Percentiles rank a stretch among this genome's conserved stretches.
These are phyloP conservation scores for Drosophila differens DNA, from an alignment of 2,888 invertebrate species.

Conservation along the genomic window DNA sequence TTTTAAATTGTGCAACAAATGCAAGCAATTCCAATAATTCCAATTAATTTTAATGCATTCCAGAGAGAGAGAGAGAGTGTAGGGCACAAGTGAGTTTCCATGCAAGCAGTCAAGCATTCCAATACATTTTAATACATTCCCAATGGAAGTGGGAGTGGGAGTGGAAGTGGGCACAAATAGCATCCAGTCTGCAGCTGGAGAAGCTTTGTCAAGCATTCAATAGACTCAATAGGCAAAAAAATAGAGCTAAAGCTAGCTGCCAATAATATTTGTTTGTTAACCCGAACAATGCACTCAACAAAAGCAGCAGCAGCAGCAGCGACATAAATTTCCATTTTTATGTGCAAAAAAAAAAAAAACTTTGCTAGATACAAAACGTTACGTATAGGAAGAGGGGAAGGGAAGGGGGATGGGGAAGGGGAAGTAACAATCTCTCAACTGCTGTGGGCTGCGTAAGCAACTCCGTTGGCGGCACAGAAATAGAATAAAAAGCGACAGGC, in stretches of 20 bases:
- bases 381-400: neutral
- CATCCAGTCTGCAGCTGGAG: constrained; percentile 5
- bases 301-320: constrained; percentile 34
- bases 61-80: neutral
- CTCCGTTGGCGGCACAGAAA: constrained; percentile 75
- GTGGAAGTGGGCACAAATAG: constrained; percentile 9
- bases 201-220: constrained; percentile 51
- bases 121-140: constrained; percentile 13
- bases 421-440: neutral
- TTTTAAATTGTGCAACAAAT: constrained; percentile 5
- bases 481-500: constrained; percentile 76
- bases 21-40: constrained; percentile 9
- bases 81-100: neutral
- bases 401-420: neutral
- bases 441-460: constrained; percentile 7
- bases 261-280: constrained; percentile 37
- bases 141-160: too few species aligned
- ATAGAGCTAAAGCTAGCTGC: constrained; percentile 1
- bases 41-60: constrained; percentile 7
- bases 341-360: constrained; percentile 54
- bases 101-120: constrained; percentile 6
- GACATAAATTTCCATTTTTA: constrained; percentile 79
- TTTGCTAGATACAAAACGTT: constrained; percentile 36
- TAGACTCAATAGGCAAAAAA: constrained; percentile 46
- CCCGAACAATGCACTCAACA: constrained; percentile 64